A percentile compares a stretch with the other conserved stretches of the same genome.
phyloP scores from a whole-genome alignment of 2,113 vertebrate species.

The Austrofundulus limnaeus region DNA sequence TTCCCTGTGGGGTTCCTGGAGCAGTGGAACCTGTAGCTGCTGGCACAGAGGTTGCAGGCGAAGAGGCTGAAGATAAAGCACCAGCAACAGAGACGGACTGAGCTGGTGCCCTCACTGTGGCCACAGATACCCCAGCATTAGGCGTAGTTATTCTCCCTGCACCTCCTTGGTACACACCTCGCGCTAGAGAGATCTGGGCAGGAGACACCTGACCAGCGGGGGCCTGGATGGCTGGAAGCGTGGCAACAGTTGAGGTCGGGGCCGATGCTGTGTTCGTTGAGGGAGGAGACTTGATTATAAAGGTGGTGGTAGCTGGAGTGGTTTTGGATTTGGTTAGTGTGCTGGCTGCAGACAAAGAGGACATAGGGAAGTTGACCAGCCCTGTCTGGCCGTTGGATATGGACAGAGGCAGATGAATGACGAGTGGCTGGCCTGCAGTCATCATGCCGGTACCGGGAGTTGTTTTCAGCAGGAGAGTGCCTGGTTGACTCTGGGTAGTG shows the following conservation, averaged over 20 bases:
- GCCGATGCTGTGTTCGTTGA: slow-evolving; percentile 38
- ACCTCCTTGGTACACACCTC: slow-evolving; percentile 77
- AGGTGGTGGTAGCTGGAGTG: slow-evolving; percentile 72
- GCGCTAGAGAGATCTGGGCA: slow-evolving; percentile 72
- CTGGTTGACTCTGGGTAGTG: slow-evolving; percentile 69
- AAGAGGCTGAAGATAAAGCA: slow-evolving; percentile 73
- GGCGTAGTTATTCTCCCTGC: slow-evolving; percentile 73
- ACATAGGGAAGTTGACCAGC: slow-evolving; percentile 76
- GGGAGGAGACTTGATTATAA: slow-evolving; percentile 75
- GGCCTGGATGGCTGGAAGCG: slow-evolving; percentile 56
- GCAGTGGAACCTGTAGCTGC: slow-evolving; percentile 80
- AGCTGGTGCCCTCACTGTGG: slow-evolving; percentile 71
- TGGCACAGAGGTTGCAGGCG: slow-evolving; percentile 73
- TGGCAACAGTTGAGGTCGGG: slow-evolving; percentile 31
- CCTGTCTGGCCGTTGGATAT: slow-evolving; percentile 73
- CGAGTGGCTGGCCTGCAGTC: slow-evolving; percentile 71
- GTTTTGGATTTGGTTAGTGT: slow-evolving; percentile 76
- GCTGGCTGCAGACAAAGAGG: slow-evolving; percentile 68
- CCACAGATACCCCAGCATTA: slow-evolving; percentile 77
- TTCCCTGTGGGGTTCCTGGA: slow-evolving; percentile 75
- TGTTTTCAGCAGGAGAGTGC: slow-evolving; percentile 75
- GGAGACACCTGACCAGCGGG: slow-evolving; percentile 51
- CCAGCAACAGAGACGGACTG: slow-evolving; percentile 76
- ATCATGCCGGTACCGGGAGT: slow-evolving; percentile 54
- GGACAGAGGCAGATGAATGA: slow-evolving; percentile 79